A percentile compares a stretch with the other conserved stretches of the same genome.
These are phyloP conservation scores for Seira ritae DNA, from an alignment of 2,888 invertebrate genomes.

Conservation along the genomic window DNA sequence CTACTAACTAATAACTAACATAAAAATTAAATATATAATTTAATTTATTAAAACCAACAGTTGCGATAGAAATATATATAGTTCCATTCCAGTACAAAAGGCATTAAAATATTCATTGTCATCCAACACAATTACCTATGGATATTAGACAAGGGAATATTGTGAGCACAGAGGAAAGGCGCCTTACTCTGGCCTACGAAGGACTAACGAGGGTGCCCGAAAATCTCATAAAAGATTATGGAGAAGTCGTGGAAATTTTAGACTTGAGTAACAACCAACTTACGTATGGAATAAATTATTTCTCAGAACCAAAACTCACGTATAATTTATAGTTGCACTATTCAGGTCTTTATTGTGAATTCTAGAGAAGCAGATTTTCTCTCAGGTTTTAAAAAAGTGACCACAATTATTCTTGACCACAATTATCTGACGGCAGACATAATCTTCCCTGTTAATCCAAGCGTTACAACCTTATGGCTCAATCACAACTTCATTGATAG, in stretches of 20 bases:
- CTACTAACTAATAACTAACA: too few species aligned
- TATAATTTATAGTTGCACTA: constrained; percentile 16
- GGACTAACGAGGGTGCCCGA: constrained; percentile 81
- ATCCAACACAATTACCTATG: too few species aligned
- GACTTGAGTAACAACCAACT: constrained; percentile 86
- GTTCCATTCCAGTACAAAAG: too few species aligned
- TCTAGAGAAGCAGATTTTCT: constrained; percentile 84
- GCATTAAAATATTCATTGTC: too few species aligned
- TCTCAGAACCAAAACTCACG: background rate
- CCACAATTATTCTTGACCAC: constrained; percentile 88
- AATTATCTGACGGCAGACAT: constrained; percentile 85
- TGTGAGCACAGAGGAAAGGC: constrained; percentile 76
- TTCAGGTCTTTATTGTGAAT: too few species aligned
- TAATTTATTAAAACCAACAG: too few species aligned
- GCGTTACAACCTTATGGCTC: constrained; percentile 85
- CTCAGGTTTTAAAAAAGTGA: constrained; percentile 83
- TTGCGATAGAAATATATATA: too few species aligned
- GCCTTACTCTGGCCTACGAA: constrained; percentile 84
- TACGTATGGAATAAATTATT: constrained; percentile 78
- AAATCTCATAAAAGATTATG: constrained; percentile 81
- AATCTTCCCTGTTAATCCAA: constrained; percentile 82
- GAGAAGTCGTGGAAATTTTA: constrained; percentile 80
- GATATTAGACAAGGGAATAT: constrained; percentile 63
- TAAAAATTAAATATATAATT: too few species aligned
- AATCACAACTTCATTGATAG: constrained; percentile 79